phyloP scores from a whole-genome alignment of 2,113 vertebrate genomes.

The Myotis yumanensis region DNA sequence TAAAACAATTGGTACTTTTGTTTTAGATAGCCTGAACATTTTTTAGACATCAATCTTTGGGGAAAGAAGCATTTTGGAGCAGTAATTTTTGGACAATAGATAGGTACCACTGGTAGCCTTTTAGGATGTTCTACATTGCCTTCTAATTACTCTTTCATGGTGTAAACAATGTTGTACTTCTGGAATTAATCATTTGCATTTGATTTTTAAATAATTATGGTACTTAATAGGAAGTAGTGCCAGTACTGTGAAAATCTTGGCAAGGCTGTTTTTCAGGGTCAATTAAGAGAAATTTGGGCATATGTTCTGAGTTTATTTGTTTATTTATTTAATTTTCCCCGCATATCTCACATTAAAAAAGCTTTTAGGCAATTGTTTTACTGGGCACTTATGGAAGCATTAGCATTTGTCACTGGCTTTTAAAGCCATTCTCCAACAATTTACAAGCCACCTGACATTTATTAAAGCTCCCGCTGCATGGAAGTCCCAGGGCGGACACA shows the following conservation, averaged over 20 bases:
- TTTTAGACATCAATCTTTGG: background rate
- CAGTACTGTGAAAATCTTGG: background rate
- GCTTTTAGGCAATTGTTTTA: background rate
- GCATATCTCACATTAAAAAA: background rate
- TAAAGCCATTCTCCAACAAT: background rate
- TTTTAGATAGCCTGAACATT: background rate
- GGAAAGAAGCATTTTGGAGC: background rate
- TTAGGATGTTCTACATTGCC: background rate
- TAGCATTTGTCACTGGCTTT: background rate
- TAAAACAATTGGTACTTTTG: background rate
- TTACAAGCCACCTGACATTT: background rate
- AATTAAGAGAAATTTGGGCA: background rate
- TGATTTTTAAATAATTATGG: slow-evolving; percentile 22
- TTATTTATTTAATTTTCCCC: background rate
- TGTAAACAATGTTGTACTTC: background rate
- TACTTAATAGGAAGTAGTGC: background rate
- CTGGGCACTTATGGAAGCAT: background rate
- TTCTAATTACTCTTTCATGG: background rate
- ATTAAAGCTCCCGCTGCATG: background rate
- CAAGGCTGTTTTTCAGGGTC: background rate
- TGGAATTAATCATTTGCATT: background rate
- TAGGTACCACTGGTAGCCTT: background rate
- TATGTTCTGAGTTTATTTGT: background rate
- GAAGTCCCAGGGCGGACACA: background rate
- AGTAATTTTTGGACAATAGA: background rate